Base-by-base conservation (phyloP, 2,113 vertebrate genomes). In the Aldabrachelys gigantea region DNA sequence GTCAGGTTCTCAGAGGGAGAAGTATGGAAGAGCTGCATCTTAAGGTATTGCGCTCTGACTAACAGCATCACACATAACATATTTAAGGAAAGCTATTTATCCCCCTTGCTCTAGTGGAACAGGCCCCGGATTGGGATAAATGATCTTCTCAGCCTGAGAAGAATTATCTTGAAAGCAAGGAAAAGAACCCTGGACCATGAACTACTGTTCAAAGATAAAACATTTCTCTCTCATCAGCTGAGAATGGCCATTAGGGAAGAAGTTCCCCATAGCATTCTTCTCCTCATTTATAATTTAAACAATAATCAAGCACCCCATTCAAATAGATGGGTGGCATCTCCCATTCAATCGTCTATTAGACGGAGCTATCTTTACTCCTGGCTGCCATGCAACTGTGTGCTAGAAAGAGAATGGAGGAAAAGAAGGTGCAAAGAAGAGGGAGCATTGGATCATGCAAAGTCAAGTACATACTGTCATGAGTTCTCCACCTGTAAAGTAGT, bases 181-280 rank as follows among this genome's bases (percentile, higher is more conserved):
- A 31, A 38, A 6, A 90, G 52, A 49, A n/a, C 53, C 41, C 41
- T 49, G 79, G 89, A 84, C 78, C 56, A 82, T 17, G n/a, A 87
- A 19, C 52, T 94, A 84, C 78, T 89, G 53, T 5, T 80, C 83
- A 88, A 95, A 92, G 56, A 82, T 69, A 21, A 17, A 72, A 72
- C 31, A 35, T 9, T 90, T 87, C 25, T 87, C 50, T 8, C 25
- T 47, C 35, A n/a, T 53, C 0, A 65, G 81, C 88, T 81, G 7
- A 27, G 47, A 78, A 47, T 44, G 24, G 22, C 44, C 24, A 14
- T 76, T 76, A 78, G 75, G 12, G 24, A 76, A 47, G 75, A 44
- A 10, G 27, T 47, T 78, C 65, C 17, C n/a, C 65, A 72, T 5
- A 72, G 65, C 19, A 72, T 38, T 78, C 12, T 41, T 78, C 24